phyloP scores from a whole-genome alignment of 2,797 vertebrate genomes.

The Fundulus diaphanus region DNA sequence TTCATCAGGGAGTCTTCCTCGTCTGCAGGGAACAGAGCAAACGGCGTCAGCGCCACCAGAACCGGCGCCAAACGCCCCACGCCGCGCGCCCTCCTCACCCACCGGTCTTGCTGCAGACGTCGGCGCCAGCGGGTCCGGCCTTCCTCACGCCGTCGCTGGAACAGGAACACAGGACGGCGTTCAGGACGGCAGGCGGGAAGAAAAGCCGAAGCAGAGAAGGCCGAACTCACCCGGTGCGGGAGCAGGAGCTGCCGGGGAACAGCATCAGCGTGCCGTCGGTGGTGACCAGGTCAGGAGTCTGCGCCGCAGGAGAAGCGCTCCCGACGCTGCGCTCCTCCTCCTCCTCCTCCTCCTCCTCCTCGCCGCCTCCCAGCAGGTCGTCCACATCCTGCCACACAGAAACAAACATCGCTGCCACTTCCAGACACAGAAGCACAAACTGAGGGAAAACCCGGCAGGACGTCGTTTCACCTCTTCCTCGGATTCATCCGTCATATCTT shows the following conservation, averaged over 20 bases:
- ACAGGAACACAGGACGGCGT: not conserved
- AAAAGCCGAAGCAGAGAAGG: no score
- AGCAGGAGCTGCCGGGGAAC: conserved; percentile 91
- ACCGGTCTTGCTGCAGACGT: conserved; percentile 78
- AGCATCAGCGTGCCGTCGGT: conserved; percentile 90
- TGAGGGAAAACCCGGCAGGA: not conserved
- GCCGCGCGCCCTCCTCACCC: conserved; percentile 51
- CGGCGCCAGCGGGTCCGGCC: conserved; percentile 63
- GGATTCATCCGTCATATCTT: conserved; percentile 90
- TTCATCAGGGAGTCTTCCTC: conserved; percentile 91
- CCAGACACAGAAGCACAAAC: no score
- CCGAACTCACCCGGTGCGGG: conserved; percentile 84
- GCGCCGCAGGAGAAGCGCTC: conserved; percentile 59
- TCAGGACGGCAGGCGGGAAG: not conserved
- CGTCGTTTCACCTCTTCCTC: conserved; percentile 81
- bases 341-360: conserved; percentile 66
- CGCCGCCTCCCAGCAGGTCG: conserved; percentile 83
- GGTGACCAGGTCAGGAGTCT: conserved; percentile 70
- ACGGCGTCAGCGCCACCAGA: not conserved
- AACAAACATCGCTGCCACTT: no score
- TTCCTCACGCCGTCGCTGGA: conserved; percentile 74
- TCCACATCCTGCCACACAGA: conserved; percentile 79
- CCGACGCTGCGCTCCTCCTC: conserved; percentile 52
- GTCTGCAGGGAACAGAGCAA: conserved; percentile 74
- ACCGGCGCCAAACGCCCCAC: no score